These are phyloP conservation scores for Ceyx cyanopectus DNA, from an alignment of 2,113 vertebrate genomes.

Conservation along the genomic window DNA sequence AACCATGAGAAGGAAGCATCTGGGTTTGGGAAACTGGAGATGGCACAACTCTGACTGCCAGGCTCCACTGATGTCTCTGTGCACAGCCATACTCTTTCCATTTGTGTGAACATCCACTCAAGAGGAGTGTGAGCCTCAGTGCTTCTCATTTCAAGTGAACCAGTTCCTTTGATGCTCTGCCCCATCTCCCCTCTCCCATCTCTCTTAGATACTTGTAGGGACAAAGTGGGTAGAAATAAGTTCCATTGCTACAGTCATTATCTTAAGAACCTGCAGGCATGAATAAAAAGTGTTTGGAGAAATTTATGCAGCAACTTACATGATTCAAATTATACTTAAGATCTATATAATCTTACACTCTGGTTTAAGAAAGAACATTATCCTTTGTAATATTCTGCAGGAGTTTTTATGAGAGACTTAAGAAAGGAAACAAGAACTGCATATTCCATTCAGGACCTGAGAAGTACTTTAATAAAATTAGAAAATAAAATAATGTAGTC, in stretches of 20 bases:
- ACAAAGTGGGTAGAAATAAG: neutral
- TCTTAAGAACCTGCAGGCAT: neutral
- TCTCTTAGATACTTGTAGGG: neutral
- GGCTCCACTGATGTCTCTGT: neutral
- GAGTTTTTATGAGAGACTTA: neutral
- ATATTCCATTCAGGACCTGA: neutral
- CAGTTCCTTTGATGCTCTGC: neutral
- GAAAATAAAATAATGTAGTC: neutral
- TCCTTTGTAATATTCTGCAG: neutral
- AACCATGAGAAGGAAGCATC: rapidly evolving
- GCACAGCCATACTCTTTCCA: rapidly evolving
- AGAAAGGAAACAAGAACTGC: neutral
- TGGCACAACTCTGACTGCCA: neutral
- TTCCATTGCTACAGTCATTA: neutral
- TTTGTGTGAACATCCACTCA: neutral
- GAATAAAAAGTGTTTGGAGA: neutral
- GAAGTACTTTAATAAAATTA: neutral
- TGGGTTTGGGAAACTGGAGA: neutral
- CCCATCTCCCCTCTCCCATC: neutral
- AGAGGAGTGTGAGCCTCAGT: rapidly evolving
- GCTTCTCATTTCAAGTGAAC: neutral
- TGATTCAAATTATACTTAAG: neutral
- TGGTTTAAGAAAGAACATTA: neutral
- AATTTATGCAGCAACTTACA: neutral
- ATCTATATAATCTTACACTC: neutral